A percentile compares a stretch with the other conserved stretches of the same genome.
Conservation (phyloP, 2,888 invertebrate species). For the Megalurothrips usitatus region DNA sequence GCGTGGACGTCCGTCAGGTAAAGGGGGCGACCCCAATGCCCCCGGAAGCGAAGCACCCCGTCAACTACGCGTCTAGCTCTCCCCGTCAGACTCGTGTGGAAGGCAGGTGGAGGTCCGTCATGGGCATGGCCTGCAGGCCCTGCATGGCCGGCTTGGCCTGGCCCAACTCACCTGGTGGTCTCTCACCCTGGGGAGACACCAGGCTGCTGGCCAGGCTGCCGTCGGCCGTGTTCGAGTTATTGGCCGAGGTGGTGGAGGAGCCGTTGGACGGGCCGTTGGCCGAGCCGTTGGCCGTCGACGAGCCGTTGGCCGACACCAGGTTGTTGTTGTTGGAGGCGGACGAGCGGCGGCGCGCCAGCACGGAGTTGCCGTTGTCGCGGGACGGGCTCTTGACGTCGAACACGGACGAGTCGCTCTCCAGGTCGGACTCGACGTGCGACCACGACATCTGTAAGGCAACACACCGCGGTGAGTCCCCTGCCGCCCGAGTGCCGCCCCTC, state of each 20-base stretch:
- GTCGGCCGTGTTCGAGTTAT: background rate
- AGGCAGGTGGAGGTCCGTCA: constrained; percentile 9
- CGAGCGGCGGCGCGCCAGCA: constrained; percentile 20
- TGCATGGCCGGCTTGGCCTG: background rate
- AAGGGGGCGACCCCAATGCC: background rate
- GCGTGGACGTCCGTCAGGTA: background rate
- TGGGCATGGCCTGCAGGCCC: background rate
- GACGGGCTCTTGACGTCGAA: constrained; percentile 55
- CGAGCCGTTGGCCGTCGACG: constrained; percentile 9
- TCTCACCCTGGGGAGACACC: constrained; percentile 23
- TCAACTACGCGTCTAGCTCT: background rate
- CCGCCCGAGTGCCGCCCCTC: constrained; percentile 35
- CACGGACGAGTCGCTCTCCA: constrained; percentile 58
- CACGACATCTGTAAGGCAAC: background rate
- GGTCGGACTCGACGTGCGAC: constrained; percentile 57
- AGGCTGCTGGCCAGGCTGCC: constrained; percentile 17
- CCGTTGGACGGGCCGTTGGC: constrained; percentile 18
- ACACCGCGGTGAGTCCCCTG: background rate
- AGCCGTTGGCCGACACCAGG: constrained; percentile 13
- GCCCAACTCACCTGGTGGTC: constrained; percentile 21
- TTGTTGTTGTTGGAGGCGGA: constrained; percentile 26
- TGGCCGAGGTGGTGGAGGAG: background rate
- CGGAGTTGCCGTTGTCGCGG: constrained; percentile 44
- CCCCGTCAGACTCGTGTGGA: background rate
- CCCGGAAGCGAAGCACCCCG: background rate